Base-by-base conservation (phyloP, 2,888 invertebrate genomes). In the Clostera curtula region DNA sequence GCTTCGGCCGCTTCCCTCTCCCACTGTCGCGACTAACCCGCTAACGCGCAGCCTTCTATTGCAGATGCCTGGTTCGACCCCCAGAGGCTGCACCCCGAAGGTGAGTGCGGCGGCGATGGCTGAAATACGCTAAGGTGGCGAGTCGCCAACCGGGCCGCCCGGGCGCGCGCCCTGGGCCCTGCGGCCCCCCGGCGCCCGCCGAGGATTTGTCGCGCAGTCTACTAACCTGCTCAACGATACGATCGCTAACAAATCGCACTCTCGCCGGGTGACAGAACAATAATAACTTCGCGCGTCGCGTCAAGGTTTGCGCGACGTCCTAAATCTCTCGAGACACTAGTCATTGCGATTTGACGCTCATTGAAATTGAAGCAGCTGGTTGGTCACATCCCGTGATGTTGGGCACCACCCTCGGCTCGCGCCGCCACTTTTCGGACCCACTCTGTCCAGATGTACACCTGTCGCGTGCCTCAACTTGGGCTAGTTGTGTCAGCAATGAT, bases 51-150 rank as follows among this genome's bases (percentile, higher is more conserved):
- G 75, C 76, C 76, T 77, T 87, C 85, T 83, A 84, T 91, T 93
- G 63, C 93, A 95, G 95, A 93, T 90, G 92, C 93, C 86, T 95
- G 94, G 95, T 94, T 94, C 88, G 93, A 93, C 82, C 94, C 94
- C 67, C 93, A 93, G 85, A 90, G 93, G 85, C 90, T 95, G 84
- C 92, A 95, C 85, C 95, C 95, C 56, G 90, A 89, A 90, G 94
- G 95, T 95, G 90, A 92, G 92, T 86, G 59, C 49, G 52, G 38
- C 48, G 45, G 47, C 41, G 48, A 45, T 41, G 44, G 63, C 69
- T 55, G 57, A 63, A 57, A 58, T 63, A 62, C 55, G 41, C 39
- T 57, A 58, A 66, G 67, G 67, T 60, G 60, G 65, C 62, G 54
- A 39, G 42, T 35, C 56, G 66, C 63, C 63, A 61, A 56, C 53